These are phyloP conservation scores for Poeciliopsis paucimaculata DNA, from an alignment of 2,797 vertebrate species.

Conservation along the genomic window DNA sequence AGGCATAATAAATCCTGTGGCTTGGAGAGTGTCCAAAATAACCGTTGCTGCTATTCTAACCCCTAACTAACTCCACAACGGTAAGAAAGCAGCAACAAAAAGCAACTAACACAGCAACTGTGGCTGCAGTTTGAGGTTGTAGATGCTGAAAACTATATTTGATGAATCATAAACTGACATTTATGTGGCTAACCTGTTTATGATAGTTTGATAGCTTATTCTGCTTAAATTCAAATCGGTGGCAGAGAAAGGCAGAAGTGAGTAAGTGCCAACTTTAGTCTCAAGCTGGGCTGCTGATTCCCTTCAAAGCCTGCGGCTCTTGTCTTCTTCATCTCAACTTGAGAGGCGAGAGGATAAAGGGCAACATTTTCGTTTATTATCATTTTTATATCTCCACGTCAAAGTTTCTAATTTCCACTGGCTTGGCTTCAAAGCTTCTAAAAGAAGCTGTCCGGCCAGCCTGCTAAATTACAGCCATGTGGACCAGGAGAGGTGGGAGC, in stretches of 20 bases:
- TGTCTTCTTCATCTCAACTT: conserved; percentile 35
- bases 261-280: conserved; percentile 62
- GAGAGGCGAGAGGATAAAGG: conserved; percentile 20
- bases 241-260: conserved; percentile 42
- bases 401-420: conserved; percentile 68
- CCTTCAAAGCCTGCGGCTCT: conserved; percentile 25
- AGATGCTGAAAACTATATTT: conserved; percentile 14
- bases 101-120: conserved; percentile 28
- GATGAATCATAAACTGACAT: conserved; percentile 45
- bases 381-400: conserved; percentile 58
- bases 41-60: conserved; percentile 62
- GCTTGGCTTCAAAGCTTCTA: conserved; percentile 67
- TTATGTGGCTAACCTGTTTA: conserved; percentile 39
- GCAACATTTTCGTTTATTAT: conserved; percentile 59
- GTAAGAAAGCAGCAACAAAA: conserved; percentile 33
- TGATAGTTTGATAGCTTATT: conserved; percentile 48
- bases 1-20: conserved; percentile 80
- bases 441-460: conserved; percentile 37
- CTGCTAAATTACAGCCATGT: conserved; percentile 73
- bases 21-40: conserved; percentile 76
- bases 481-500: conserved; percentile 69
- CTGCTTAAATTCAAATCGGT: conserved; percentile 50
- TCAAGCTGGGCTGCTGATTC: conserved; percentile 55
- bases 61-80: conserved; percentile 51
- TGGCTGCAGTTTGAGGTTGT: neutral